A percentile compares a stretch with the other conserved stretches of the same genome.
phyloP scores from a whole-genome alignment of 2,888 invertebrate genomes.

The Lithophane ornitopus region DNA sequence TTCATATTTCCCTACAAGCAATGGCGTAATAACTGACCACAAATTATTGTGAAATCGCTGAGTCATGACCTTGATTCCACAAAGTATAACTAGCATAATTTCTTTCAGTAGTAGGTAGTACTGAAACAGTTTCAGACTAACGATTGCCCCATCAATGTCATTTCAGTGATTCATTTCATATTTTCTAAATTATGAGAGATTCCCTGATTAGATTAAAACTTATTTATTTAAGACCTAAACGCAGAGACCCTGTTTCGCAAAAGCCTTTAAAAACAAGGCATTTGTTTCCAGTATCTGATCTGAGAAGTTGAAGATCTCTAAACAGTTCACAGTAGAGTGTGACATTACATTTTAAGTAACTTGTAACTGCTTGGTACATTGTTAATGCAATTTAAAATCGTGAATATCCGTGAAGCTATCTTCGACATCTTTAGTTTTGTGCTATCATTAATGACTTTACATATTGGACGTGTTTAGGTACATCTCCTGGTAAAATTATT shows the following conservation, averaged over 20 bases:
- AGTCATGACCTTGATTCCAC: conserved; percentile 29
- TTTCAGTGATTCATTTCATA: conserved; percentile 16
- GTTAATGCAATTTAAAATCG: neutral
- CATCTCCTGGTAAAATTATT: neutral
- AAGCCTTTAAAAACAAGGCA: no score
- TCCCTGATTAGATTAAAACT: neutral
- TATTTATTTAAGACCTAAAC: neutral
- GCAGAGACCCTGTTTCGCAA: neutral
- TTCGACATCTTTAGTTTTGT: neutral
- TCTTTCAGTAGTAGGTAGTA: neutral
- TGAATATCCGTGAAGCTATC: neutral
- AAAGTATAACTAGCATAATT: conserved; percentile 6
- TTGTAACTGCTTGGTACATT: no score
- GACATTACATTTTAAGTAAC: neutral
- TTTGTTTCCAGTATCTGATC: no score
- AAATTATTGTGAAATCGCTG: conserved; percentile 26
- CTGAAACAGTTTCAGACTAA: neutral
- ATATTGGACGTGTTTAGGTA: neutral
- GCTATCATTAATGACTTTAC: neutral
- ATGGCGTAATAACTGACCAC: conserved; percentile 14
- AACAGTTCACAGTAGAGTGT: neutral
- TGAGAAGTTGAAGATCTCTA: neutral
- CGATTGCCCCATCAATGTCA: neutral
- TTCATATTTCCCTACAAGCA: neutral
- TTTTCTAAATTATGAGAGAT: conserved; percentile 9